Evolutionary conservation across 2,888 invertebrate species (phyloP).

Genomic region (Rhorus exstirpatorius): DNA sequence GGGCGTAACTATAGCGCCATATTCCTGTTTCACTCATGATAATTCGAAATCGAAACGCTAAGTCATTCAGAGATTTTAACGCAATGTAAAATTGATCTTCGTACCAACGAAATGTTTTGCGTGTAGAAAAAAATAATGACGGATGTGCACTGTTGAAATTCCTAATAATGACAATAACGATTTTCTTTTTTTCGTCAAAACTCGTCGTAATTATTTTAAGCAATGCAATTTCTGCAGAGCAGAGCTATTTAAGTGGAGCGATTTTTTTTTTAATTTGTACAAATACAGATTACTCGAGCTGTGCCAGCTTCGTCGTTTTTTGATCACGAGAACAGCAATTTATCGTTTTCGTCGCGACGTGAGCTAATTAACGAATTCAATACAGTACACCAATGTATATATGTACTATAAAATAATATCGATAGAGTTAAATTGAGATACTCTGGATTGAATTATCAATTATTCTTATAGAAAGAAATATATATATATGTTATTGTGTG

Average conservation of each 20-base stretch:
- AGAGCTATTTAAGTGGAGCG: not conserved
- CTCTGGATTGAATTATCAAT: slow-evolving; percentile 51
- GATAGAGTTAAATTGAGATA: slow-evolving; percentile 20
- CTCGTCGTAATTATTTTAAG: slow-evolving; percentile 10
- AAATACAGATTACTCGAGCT: slow-evolving; percentile 8
- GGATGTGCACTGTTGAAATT: slow-evolving; percentile 26
- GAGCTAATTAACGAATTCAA: no score
- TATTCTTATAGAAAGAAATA: not conserved
- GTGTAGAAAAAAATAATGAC: not conserved
- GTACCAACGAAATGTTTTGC: not conserved
- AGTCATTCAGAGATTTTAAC: no score
- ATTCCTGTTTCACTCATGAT: no score
- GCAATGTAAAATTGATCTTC: slow-evolving; percentile 13
- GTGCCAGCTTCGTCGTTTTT: not conserved
- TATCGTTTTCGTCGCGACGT: not conserved
- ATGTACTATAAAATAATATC: slow-evolving; percentile 57
- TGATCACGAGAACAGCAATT: not conserved
- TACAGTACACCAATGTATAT: slow-evolving; percentile 44
- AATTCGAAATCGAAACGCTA: not conserved
- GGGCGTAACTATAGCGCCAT: no score
- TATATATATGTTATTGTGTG: not conserved
- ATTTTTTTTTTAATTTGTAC: not conserved
- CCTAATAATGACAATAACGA: slow-evolving; percentile 71
- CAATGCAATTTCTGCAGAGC: not conserved
- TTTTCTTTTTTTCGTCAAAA: slow-evolving; percentile 41